Conservation (phyloP, 2,113 vertebrate genomes). For the Bos taurus region ARS-UCD2.0 NC_037351.1:23041001-23041500, state of each 20-base stretch:
- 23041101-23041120: neutral
- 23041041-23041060: neutral
- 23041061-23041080: neutral
- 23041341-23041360: neutral
- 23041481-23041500: neutral
- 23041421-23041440: neutral
- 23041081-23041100: neutral
- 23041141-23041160: neutral
- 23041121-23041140: neutral
- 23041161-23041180: neutral
- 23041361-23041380: neutral
- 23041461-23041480: neutral
- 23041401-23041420: neutral
- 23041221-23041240: neutral
- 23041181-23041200: neutral
- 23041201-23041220: neutral
- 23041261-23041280: neutral
- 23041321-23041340: neutral
- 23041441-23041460: neutral
- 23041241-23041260: neutral
- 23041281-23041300: neutral
- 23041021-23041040: neutral
- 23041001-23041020: neutral
- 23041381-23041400: neutral
- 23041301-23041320: neutral